These are phyloP conservation scores for Chelon auratus DNA, from an alignment of 2,797 vertebrate genomes.

Conservation along the genomic window DNA sequence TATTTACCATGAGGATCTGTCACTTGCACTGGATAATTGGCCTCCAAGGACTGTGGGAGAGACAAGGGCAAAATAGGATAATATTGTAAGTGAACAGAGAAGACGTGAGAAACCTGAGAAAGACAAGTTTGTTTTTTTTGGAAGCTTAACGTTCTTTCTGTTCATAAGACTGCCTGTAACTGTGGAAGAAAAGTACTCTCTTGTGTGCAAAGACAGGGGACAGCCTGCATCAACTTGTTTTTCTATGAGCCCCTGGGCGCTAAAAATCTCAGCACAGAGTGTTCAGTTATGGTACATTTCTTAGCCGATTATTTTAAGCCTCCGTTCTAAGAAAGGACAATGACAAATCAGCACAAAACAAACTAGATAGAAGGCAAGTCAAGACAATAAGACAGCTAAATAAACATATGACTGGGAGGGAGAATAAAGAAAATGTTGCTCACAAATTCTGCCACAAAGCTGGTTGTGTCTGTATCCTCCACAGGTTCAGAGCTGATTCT, in stretches of 20 bases:
- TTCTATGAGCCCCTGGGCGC: conserved; percentile 44
- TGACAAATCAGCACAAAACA: conserved; percentile 48
- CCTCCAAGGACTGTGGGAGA: conserved; percentile 84
- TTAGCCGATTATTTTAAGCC: conserved; percentile 58
- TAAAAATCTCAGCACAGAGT: conserved; percentile 47
- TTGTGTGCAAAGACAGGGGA: conserved; percentile 40
- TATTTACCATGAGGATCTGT: conserved; percentile 89
- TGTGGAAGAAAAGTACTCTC: conserved; percentile 47
- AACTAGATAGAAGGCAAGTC: conserved; percentile 31
- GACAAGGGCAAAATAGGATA: conserved; percentile 41
- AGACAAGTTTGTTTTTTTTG: neutral
- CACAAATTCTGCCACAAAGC: conserved; percentile 89
- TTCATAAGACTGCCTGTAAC: conserved; percentile 29
- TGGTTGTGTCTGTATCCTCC: conserved; percentile 96
- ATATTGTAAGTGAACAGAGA: conserved; percentile 26
- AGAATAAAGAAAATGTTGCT: conserved; percentile 35
- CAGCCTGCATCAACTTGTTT: conserved; percentile 73
- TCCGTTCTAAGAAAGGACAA: conserved; percentile 36
- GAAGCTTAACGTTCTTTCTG: conserved; percentile 12
- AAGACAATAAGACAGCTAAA: conserved; percentile 27
- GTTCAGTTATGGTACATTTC: conserved; percentile 57
- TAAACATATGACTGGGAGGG: neutral
- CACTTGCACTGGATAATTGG: conserved; percentile 94
- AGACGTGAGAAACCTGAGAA: conserved; percentile 24
- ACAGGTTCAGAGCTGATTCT: conserved; percentile 89